phyloP scores from a whole-genome alignment of 2,113 vertebrate genomes.

The Ophthalmotilapia sp. region DNA sequence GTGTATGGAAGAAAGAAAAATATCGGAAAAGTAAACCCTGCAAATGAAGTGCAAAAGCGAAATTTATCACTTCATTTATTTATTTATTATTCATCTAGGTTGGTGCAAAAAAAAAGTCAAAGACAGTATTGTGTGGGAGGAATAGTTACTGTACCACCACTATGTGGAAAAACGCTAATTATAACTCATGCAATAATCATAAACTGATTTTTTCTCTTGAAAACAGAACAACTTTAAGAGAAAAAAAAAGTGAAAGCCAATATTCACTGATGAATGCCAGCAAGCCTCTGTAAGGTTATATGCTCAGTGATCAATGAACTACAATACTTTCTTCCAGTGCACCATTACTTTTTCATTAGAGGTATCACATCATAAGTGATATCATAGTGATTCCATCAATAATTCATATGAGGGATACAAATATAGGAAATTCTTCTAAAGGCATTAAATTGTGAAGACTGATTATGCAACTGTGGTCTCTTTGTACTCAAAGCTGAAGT shows the following conservation, averaged over 20 bases:
- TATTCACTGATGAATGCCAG: neutral
- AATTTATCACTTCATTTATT: neutral
- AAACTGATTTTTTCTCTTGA: neutral
- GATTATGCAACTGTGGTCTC: slow-evolving; percentile 45
- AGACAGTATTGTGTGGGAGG: neutral
- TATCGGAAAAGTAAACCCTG: neutral
- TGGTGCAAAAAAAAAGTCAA: neutral
- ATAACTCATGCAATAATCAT: neutral
- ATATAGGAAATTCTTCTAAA: slow-evolving; percentile 50
- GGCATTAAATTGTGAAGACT: slow-evolving; percentile 30
- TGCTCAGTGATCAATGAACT: slow-evolving; percentile 10
- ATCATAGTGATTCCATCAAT: slow-evolving; percentile 50
- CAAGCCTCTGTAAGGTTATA: neutral
- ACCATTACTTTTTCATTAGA: slow-evolving; percentile 54
- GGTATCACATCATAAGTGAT: slow-evolving; percentile 37
- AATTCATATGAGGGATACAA: slow-evolving; percentile 27
- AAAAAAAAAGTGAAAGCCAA: neutral
- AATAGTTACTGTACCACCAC: neutral
- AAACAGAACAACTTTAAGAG: neutral
- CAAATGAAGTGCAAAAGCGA: neutral
- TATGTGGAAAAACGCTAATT: neutral
- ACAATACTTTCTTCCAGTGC: neutral
- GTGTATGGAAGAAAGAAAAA: neutral
- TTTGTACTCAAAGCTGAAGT: slow-evolving; percentile 38
- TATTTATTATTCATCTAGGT: neutral